Conservation (phyloP, 2,113 vertebrate species). For the Ictidomys tridecemlineatus region DNA sequence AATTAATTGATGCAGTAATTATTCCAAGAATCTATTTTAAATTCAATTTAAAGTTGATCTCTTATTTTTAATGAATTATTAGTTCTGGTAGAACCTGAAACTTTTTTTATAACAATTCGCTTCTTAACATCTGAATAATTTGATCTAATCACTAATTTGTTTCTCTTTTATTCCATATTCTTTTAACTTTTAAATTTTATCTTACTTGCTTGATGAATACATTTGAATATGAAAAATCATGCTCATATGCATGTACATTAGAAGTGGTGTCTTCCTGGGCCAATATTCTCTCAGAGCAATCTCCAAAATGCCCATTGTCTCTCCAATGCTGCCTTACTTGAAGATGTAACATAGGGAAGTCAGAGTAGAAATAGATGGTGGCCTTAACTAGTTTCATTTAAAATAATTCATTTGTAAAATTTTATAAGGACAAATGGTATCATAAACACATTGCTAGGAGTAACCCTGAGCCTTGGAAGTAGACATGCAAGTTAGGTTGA, state of each 20-base stretch:
- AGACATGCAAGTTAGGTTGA: not conserved
- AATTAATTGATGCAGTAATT: constrained; percentile 33
- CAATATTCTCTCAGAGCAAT: not conserved
- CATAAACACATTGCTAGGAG: not conserved
- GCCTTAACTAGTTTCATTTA: not conserved
- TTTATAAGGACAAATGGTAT: constrained; percentile 3
- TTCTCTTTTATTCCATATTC: not conserved
- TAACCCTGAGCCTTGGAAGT: not conserved
- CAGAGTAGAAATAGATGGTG: not conserved
- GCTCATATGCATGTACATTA: not conserved
- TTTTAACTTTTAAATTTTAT: constrained; percentile 34
- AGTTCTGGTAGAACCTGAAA: constrained; percentile 1
- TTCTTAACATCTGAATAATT: constrained; percentile 23
- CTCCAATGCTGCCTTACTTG: not conserved
- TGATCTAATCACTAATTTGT: not conserved
- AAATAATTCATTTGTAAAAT: constrained; percentile 33
- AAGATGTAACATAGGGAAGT: not conserved
- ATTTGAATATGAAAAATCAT: constrained; percentile 4
- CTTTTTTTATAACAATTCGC: not conserved
- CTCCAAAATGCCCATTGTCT: not conserved
- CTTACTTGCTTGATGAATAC: constrained; percentile 1
- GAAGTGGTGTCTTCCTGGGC: not conserved
- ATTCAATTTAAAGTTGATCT: constrained; percentile 18
- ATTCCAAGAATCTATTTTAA: not conserved
- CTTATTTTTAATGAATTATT: constrained; percentile 14